Base-by-base conservation (phyloP, 64 coral and sea anemone species). In the Montipora sp. region DNA sequence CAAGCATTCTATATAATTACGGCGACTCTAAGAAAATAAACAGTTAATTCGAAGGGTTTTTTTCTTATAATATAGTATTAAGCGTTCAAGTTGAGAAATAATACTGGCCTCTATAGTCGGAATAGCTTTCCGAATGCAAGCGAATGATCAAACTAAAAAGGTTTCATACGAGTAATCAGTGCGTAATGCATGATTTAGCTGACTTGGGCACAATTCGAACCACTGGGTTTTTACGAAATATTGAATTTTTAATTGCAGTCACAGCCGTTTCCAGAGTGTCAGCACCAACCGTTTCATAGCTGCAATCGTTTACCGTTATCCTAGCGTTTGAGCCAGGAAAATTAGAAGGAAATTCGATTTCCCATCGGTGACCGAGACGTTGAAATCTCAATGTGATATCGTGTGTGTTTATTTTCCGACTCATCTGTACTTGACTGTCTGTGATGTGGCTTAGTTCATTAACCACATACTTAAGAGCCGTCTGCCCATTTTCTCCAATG, bases 361-460 rank as follows among this genome's bases (percentile, higher is more conserved):
- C 13, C 59, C 59, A 83, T 13, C 47, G 80, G 7, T 83, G 59
- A 3, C 80, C 80, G 3, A 67, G 43, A 18, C 27, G 59, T 23
- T 65, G 9, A 61, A 83, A 83, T 5, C 59, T 83, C 13, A 83
- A 18, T 0, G 80, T 68, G 36, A 83, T 44, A 67, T 83, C 80
- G 43, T 83, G 58, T 19, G 59, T 83, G 59, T 19, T 27, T 66
- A 24, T 83, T 47, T 67, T 46, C 24, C 80, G 80, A 68, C 36
- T 83, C 59, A 83, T 83, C 9, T 47, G 13, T 67, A 83, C 80
- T 18, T 68, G 24, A 67, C 15, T 45, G 18, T 83, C 80, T 15
- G 61, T 59, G 18, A 83, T 67, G 23, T 47, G 24, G 14, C 22
- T n/a, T 13, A 83, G 44, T 43, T 83, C 22, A 36, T 66, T 12